phyloP scores from a whole-genome alignment of 2,113 vertebrate genomes.

The Ciconia stormi region DNA sequence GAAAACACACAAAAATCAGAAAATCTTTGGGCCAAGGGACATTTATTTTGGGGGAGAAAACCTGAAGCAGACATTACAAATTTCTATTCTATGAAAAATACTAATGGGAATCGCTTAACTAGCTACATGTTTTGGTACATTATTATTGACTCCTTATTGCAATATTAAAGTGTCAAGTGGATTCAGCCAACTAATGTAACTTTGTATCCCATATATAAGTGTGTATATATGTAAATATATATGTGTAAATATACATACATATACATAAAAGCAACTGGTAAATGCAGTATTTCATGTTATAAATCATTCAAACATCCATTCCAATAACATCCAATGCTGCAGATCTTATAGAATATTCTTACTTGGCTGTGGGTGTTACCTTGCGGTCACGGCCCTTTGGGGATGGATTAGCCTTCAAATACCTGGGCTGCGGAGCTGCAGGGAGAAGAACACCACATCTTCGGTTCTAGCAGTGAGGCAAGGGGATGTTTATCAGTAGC shows the following conservation, averaged over 20 bases:
- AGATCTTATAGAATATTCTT: constrained; percentile 4
- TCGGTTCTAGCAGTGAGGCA: not conserved
- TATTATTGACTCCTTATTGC: constrained; percentile 19
- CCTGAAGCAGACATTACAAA: not conserved
- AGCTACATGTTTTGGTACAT: not conserved
- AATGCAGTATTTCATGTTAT: constrained; percentile 55
- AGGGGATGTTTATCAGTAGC: not conserved
- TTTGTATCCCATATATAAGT: not conserved
- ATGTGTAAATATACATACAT: constrained; percentile 35
- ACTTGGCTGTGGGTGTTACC: constrained; percentile 22
- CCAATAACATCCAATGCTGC: constrained; percentile 22
- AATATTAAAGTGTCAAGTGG: constrained; percentile 9
- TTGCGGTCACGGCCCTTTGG: not conserved
- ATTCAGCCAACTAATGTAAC: constrained; percentile 6
- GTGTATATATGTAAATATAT: constrained; percentile 32
- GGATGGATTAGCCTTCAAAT: constrained; percentile 23
- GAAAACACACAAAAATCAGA: not conserved
- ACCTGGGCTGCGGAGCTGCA: not conserved
- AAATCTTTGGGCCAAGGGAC: not conserved
- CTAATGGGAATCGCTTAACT: not conserved
- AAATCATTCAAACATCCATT: constrained; percentile 15
- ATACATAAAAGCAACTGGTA: constrained; percentile 58
- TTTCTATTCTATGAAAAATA: not conserved
- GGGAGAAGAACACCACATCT: not conserved
- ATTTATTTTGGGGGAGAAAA: not conserved